phyloP scores from a whole-genome alignment of 2,797 vertebrate genomes.

The Luscinia luscinia region DNA sequence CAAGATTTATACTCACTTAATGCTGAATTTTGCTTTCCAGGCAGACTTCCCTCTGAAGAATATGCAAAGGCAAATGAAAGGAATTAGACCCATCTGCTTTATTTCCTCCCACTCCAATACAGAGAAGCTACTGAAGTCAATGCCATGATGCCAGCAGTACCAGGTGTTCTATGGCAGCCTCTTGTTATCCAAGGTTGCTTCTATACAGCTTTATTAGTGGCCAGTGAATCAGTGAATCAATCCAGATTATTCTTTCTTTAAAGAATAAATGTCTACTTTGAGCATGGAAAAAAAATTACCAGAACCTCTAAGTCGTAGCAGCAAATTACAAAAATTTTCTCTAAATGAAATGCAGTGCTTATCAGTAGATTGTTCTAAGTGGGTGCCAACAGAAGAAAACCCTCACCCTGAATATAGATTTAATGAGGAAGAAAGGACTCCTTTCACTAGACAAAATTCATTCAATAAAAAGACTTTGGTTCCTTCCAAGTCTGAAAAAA shows the following conservation, averaged over 20 bases:
- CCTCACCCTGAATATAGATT: background rate
- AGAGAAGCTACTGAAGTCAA: background rate
- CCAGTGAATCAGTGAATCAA: background rate
- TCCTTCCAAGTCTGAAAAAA: background rate
- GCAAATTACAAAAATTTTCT: background rate
- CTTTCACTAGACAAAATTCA: background rate
- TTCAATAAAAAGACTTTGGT: background rate
- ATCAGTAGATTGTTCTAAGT: background rate
- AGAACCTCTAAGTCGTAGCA: background rate
- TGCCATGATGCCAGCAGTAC: background rate
- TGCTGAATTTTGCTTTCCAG: background rate
- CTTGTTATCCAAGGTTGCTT: background rate
- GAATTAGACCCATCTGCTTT: background rate
- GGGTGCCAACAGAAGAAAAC: background rate
- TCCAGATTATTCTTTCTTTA: background rate
- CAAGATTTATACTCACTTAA: background rate
- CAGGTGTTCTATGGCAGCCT: background rate
- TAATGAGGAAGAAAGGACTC: background rate
- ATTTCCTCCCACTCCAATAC: background rate
- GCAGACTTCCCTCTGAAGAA: background rate
- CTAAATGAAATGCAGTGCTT: background rate
- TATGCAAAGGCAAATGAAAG: background rate
- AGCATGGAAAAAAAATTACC: background rate
- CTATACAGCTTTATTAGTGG: background rate
- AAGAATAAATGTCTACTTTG: background rate